These are phyloP conservation scores for Nycticorax nycticorax DNA, from an alignment of 2,113 vertebrate genomes.

Conservation along the genomic window DNA sequence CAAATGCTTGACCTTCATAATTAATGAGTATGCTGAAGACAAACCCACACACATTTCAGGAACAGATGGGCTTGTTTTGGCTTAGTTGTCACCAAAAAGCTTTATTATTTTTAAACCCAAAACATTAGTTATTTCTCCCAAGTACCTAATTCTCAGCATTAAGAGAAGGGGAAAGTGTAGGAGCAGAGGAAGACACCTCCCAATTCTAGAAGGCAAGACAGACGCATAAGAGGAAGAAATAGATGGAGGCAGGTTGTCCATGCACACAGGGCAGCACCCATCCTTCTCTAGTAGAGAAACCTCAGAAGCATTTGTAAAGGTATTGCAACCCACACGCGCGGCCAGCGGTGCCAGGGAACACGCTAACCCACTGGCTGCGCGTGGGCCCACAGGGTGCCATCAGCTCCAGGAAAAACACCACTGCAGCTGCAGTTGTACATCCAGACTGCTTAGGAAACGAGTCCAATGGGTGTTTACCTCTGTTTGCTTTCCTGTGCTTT, in stretches of 20 bases:
- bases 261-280: not conserved
- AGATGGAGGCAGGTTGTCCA: not conserved
- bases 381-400: no score
- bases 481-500: not conserved
- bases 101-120: not conserved
- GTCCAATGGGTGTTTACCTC: not conserved
- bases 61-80: conserved; percentile 40
- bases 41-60: not conserved
- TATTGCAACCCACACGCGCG: not conserved
- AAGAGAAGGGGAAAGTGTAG: not conserved
- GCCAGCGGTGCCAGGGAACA: not conserved
- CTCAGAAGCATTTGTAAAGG: not conserved
- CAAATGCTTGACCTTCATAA: not conserved
- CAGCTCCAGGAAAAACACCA: no score
- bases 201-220: not conserved
- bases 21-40: not conserved
- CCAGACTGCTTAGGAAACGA: accelerated
- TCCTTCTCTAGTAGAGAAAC: not conserved
- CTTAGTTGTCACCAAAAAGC: conserved; percentile 9
- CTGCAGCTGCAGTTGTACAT: not conserved
- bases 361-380: not conserved
- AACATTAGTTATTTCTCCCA: not conserved
- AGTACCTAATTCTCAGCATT: not conserved
- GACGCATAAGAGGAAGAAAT: not conserved
- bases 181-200: not conserved